Conservation (phyloP, 1,140 invertebrate genomes). For the Dryas iulia region DNA sequence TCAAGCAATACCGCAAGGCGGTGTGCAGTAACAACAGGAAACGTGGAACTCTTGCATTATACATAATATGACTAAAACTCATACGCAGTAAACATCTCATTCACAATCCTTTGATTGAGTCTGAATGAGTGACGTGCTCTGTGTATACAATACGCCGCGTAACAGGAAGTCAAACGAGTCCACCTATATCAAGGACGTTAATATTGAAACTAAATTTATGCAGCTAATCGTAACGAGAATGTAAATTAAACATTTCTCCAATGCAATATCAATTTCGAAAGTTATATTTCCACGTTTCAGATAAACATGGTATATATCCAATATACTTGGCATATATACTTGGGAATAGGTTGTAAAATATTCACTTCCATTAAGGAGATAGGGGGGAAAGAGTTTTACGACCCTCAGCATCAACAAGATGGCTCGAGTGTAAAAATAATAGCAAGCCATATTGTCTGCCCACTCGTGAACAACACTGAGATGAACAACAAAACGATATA, state of each 20-base stretch:
- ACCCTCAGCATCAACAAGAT: background rate
- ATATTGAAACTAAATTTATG: slow-evolving; percentile 58
- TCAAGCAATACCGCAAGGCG: slow-evolving; percentile 17
- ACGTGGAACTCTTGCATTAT: slow-evolving; percentile 54
- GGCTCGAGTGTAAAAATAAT: slow-evolving; percentile 16
- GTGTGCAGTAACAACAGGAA: slow-evolving; percentile 59
- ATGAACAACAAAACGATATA: slow-evolving; percentile 13
- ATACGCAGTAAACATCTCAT: slow-evolving; percentile 72
- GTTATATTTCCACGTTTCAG: background rate
- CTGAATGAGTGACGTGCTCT: slow-evolving; percentile 73
- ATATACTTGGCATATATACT: no score
- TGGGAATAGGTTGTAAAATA: background rate
- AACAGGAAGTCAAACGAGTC: slow-evolving; percentile 74
- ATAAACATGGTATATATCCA: background rate
- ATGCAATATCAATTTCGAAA: slow-evolving; percentile 23
- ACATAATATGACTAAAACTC: slow-evolving; percentile 47
- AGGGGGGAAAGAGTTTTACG: background rate
- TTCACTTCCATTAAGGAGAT: background rate
- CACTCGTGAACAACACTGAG: slow-evolving; percentile 13
- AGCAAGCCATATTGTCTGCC: slow-evolving; percentile 17
- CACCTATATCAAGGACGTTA: slow-evolving; percentile 71
- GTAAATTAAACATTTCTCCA: slow-evolving; percentile 28
- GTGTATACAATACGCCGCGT: slow-evolving; percentile 63
- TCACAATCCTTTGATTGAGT: slow-evolving; percentile 72
- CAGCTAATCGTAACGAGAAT: slow-evolving; percentile 35